These are phyloP conservation scores for Eucera pruinosa DNA, from an alignment of 2,888 invertebrate species.

Conservation along the genomic window DNA sequence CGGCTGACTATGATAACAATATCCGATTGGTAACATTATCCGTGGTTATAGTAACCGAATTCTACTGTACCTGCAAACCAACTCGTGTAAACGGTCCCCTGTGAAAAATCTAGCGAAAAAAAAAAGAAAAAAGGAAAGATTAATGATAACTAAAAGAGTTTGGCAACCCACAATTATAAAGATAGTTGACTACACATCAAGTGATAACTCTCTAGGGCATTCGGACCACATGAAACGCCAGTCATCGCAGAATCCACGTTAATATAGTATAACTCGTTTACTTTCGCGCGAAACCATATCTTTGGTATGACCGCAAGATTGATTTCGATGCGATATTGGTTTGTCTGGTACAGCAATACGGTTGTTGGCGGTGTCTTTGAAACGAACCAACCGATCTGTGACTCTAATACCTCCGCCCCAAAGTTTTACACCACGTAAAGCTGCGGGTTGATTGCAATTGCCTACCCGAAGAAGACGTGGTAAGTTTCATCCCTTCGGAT, in stretches of 20 bases:
- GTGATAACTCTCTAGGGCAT: constrained; percentile 68
- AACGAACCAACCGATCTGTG: constrained; percentile 1
- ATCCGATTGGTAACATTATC: too few species aligned
- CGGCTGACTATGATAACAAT: too few species aligned
- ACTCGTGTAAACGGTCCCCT: background rate
- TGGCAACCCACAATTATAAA: too few species aligned
- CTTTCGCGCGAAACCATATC: background rate
- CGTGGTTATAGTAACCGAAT: too few species aligned
- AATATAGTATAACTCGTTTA: constrained; percentile 61
- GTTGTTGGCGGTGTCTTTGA: constrained; percentile 42
- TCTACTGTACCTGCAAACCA: too few species aligned
- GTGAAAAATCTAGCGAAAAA: constrained; percentile 9
- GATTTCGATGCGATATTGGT: constrained; percentile 8
- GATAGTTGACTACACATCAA: constrained; percentile 60
- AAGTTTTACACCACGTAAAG: constrained; percentile 43
- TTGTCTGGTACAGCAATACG: constrained; percentile 6
- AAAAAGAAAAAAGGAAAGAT: too few species aligned
- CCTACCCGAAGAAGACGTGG: background rate
- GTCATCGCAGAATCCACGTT: constrained; percentile 63
- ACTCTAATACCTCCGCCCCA: constrained; percentile 38
- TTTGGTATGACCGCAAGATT: background rate
- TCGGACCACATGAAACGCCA: constrained; percentile 72
- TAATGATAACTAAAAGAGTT: too few species aligned
- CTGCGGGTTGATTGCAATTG: constrained; percentile 28
- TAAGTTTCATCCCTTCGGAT: constrained; percentile 22